Evolutionary conservation across 1,140 invertebrate species (phyloP).

Genomic region (Chionoecetes opilio): DNA sequence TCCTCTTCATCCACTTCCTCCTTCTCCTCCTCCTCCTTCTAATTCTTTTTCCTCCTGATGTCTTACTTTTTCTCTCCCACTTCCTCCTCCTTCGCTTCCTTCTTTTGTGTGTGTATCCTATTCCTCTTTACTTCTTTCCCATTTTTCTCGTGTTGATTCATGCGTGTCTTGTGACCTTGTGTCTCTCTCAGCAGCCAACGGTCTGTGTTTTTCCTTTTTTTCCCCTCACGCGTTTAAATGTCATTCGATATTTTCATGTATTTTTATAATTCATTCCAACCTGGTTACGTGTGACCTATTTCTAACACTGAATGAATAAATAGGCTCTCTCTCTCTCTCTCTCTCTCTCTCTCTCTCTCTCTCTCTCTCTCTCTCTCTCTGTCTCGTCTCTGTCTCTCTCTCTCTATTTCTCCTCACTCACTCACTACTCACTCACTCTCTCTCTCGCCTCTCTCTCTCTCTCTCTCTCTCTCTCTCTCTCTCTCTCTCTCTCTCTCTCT

Average conservation of each 20-base stretch:
- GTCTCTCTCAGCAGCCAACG: too few relatives aligned
- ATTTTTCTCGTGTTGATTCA: too few relatives aligned
- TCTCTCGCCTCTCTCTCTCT: conserved; percentile 9
- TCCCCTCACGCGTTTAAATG: neutral
- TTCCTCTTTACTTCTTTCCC: too few relatives aligned
- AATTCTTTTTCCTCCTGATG: neutral
- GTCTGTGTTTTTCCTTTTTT: neutral
- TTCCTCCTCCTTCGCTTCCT: neutral
- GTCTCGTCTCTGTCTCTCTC: neutral
- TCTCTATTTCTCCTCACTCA: neutral
- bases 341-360: neutral
- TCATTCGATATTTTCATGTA: too few relatives aligned
- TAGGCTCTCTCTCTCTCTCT: neutral
- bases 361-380: neutral
- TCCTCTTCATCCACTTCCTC: neutral
- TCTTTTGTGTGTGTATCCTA: too few relatives aligned
- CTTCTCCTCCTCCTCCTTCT: neutral
- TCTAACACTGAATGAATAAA: too few relatives aligned
- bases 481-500: conserved; percentile 27
- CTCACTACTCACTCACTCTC: conserved; percentile 8
- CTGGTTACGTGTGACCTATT: too few relatives aligned
- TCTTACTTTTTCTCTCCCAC: neutral
- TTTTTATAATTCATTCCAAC: too few relatives aligned
- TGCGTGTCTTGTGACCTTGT: too few relatives aligned
- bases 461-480: conserved; percentile 25